Evolutionary conservation across 2,113 vertebrate genomes (phyloP).

Genomic region (Nesoenas mayeri): DNA sequence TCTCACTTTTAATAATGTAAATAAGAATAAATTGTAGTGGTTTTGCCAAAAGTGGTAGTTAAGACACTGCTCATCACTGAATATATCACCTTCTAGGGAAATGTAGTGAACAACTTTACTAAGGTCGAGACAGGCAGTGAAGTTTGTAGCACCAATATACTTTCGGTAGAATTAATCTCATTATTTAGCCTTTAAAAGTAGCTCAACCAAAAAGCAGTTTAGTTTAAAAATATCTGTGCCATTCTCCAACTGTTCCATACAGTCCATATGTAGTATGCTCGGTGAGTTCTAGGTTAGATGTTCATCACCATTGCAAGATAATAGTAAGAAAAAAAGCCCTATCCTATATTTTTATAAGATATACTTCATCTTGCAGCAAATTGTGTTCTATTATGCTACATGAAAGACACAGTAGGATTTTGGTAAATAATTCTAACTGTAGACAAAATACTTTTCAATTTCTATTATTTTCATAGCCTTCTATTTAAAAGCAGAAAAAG

Average conservation of each 20-base stretch:
- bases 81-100: not conserved
- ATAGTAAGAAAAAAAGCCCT: not conserved
- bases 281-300: not conserved
- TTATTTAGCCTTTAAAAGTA: not conserved
- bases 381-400: not conserved
- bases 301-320: not conserved
- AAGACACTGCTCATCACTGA: not conserved
- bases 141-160: not conserved
- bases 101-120: accelerated
- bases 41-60: not conserved
- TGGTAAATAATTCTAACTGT: not conserved
- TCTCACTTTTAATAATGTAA: not conserved
- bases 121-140: not conserved
- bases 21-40: not conserved
- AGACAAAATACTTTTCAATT: not conserved
- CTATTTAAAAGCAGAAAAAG: not conserved
- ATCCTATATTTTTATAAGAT: not conserved
- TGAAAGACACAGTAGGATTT: not conserved
- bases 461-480: not conserved
- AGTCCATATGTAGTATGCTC: not conserved
- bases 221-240: not conserved
- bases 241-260: not conserved
- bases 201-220: not conserved
- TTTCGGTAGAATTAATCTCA: not conserved
- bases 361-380: not conserved